Conservation (phyloP, 2,797 vertebrate species). For the Anniella stebbinsi region DNA sequence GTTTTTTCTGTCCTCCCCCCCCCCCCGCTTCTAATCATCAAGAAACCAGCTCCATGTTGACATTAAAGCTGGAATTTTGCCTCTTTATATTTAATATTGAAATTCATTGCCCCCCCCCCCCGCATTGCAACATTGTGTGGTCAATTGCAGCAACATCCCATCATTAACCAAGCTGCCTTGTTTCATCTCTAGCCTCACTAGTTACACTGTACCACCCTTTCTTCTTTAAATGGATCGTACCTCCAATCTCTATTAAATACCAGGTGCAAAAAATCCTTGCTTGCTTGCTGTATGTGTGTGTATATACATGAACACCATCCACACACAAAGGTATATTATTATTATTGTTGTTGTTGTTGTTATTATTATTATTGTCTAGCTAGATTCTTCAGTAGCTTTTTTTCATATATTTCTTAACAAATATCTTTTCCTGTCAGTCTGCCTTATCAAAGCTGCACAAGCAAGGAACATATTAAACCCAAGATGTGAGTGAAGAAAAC, state of each 20-base stretch:
- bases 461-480: conserved; percentile 44
- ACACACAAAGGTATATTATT: not conserved
- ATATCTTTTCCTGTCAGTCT: conserved; percentile 47
- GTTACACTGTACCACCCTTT: conserved; percentile 7
- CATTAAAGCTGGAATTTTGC: not conserved
- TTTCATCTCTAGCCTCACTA: conserved; percentile 25
- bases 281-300: conserved; percentile 37
- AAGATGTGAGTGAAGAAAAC: conserved; percentile 46
- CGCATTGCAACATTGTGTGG: rapidly evolving
- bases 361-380: not conserved
- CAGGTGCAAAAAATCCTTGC: conserved; percentile 28
- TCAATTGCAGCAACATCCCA: not conserved
- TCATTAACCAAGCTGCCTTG: conserved; percentile 19
- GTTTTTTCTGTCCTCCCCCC: conserved; percentile 41
- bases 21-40: not conserved
- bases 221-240: conserved; percentile 42
- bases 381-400: conserved; percentile 31
- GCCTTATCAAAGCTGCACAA: conserved; percentile 61
- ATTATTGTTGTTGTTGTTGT: too few relatives aligned
- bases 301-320: not conserved
- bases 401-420: conserved; percentile 40
- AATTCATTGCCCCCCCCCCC: not conserved
- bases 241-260: conserved; percentile 24
- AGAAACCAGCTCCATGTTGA: conserved; percentile 14
- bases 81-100: conserved; percentile 22